Evolutionary conservation across 2,113 vertebrate species (phyloP), one percentile per base, ranked within the genome.

Genomic region (Polyodon spathula): DNA sequence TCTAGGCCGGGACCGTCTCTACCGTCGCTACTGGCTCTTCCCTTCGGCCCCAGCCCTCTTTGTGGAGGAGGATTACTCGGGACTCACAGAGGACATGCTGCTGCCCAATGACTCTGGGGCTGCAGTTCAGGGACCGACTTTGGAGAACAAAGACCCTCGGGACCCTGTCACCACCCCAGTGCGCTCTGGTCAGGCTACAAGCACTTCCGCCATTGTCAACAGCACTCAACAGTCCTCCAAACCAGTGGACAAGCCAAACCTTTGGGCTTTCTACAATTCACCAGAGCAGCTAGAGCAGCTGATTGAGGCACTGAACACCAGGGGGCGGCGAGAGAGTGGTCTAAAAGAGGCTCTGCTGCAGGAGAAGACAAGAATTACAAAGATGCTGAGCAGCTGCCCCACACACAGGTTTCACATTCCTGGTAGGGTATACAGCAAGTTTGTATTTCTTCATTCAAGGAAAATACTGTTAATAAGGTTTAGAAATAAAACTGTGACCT

Each of bases 11-110:
- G 95, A 99, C 76, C 93, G 96, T 0, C 72, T 93, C 62, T 99
- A 96, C 68, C 89, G 94, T 10, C 89, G 94, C 11, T 98, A 98
- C 69, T 99, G 96, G 96, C 80, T 95, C 73, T 91, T 99, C 70
- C 89, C 89, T 64, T 93, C 93, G 4, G 72, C 89, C 66, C 78
- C 90, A 11, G 90, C 88, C 9, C 84, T 99, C 69, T 95, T 99
- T 27, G 87, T 98, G 60, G 96, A 99, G 78, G 94, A 95, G 38
- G 95, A 98, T 81, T 86, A 79, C 69, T 91, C 90, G n/a, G 92
- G 93, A 59, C 86, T 97, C 59, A 95, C 93, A 3, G 93, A 95
- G 83, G 96, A 98, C 73, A 96, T 98, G 92, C 72, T 97, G 52
- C 73, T 78, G 70, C 93, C 92, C 41, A 73, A 69, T n/a, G n/a